Evolutionary conservation across 30 jellyfish, hydroid and myxozoan species (phyloP).

Genomic region (Mastigias papua): DNA sequence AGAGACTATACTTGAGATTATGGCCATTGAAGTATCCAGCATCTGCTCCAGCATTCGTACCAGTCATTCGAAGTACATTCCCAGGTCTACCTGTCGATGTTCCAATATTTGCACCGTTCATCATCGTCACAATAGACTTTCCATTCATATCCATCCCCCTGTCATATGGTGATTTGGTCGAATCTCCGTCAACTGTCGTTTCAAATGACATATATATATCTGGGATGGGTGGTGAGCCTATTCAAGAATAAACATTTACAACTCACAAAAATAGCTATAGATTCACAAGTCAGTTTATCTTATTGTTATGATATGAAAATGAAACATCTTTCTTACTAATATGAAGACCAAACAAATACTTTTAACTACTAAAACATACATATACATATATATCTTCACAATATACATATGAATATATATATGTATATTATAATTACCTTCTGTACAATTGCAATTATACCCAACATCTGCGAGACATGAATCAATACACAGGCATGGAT

Average conservation of each 20-base stretch:
- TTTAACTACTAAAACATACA: too few species aligned
- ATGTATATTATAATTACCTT: not conserved
- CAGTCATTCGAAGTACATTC: constrained; percentile 14
- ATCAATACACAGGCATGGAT: constrained; percentile 41
- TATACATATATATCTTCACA: too few species aligned
- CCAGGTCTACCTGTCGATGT: constrained; percentile 50
- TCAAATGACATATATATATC: constrained; percentile 32
- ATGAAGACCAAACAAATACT: too few species aligned
- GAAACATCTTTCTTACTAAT: too few species aligned
- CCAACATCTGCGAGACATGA: constrained; percentile 4
- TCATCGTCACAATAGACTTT: constrained; percentile 6
- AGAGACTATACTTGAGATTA: constrained; percentile 38
- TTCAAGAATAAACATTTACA: too few species aligned
- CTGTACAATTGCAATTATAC: constrained; percentile 19
- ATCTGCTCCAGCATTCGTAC: constrained; percentile 71
- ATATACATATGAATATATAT: too few species aligned
- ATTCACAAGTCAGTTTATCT: too few species aligned
- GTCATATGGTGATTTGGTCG: constrained; percentile 20
- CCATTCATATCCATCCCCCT: constrained; percentile 45
- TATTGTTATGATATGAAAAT: too few species aligned
- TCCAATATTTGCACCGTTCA: constrained; percentile 26
- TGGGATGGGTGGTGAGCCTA: constrained; percentile 22
- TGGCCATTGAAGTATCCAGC: constrained; percentile 37
- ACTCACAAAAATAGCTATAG: too few species aligned
- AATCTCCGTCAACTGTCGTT: not conserved